A percentile compares a stretch with the other conserved stretches of the same genome.
These are phyloP conservation scores for Leptoclinus maculatus DNA, from an alignment of 2,797 vertebrate genomes.

Conservation along the genomic window DNA sequence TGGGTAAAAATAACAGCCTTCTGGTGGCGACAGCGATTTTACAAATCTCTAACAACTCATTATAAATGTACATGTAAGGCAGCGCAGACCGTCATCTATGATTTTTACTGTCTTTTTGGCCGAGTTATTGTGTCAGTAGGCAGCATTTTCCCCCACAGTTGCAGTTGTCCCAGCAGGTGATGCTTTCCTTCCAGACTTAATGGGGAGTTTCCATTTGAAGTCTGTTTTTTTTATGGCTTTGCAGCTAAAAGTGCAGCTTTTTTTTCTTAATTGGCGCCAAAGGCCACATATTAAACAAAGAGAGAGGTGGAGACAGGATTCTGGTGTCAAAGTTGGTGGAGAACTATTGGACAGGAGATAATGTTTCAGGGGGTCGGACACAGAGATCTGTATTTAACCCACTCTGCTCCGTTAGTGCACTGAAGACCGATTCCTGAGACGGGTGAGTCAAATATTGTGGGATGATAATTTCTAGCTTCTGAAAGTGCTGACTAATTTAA, in stretches of 20 bases:
- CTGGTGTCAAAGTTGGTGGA: slow-evolving; percentile 18
- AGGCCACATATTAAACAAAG: slow-evolving; percentile 67
- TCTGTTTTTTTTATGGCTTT: slow-evolving; percentile 72
- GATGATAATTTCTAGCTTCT: neutral
- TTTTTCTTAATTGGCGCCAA: slow-evolving; percentile 76
- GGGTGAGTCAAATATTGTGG: slow-evolving; percentile 68
- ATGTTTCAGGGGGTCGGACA: slow-evolving; percentile 40
- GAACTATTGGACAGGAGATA: slow-evolving; percentile 65
- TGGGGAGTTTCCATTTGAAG: slow-evolving; percentile 80
- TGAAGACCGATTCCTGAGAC: slow-evolving; percentile 60
- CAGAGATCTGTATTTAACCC: slow-evolving; percentile 75
- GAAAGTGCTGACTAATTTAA: neutral
- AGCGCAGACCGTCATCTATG: neutral
- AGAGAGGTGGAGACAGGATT: slow-evolving; percentile 54
- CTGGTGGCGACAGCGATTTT: neutral
- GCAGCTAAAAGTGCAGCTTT: slow-evolving; percentile 54
- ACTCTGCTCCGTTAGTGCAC: slow-evolving; percentile 19
- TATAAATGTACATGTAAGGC: slow-evolving; percentile 11
- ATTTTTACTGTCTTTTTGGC: slow-evolving; percentile 39
- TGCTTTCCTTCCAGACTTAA: slow-evolving; percentile 69
- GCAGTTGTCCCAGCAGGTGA: slow-evolving; percentile 78
- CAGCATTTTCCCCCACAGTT: slow-evolving; percentile 65
- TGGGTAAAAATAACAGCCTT: slow-evolving; percentile 35
- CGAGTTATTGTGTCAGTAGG: slow-evolving; percentile 49
- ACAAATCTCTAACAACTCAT: slow-evolving; percentile 20